Evolutionary conservation across 2,113 vertebrate species (phyloP), one percentile per base, ranked within the genome.

Genomic region (Semnornis frantzii): DNA sequence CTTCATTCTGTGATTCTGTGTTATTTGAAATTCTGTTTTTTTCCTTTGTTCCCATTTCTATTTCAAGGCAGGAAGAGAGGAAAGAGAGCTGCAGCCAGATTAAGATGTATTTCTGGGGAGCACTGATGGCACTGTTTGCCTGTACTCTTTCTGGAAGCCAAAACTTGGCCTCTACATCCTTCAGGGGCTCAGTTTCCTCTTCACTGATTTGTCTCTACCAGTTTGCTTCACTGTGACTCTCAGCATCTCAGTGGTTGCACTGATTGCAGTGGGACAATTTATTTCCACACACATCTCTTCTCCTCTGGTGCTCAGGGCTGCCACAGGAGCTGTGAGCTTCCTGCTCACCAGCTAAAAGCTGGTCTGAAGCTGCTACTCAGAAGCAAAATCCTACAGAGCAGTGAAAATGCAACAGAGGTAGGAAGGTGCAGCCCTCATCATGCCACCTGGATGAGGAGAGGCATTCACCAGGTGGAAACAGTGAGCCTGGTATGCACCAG

Each of bases 101-200:
- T 11, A 57, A 33, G 9, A 66, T 30, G 15, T 89, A 87, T 89
- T 92, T 91, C 60, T 37, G 79, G 79, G 65, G 76, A 7, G 27
- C 59, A 82, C 20, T 90, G 68, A 82, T 87, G 85, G 52, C 60
- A 60, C 71, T 76, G 21, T 79, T 93, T 64, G 50, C 80, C 78
- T 42, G 23, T 12, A 60, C 21, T 59, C 25, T 30, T 89, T 79
- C 82, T 52, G 33, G 90, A 65, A 52, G 10, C 42, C 66, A 34
- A 8, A 82, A 69, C 31, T 42, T 8, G 8, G 60, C 54, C 57
- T 31, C 46, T 63, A 1, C 12, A 28, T 72, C 48, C 83, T 86
- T 58, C 37, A 66, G 33, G 55, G 73, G 66, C 70, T 85, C 6
- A 0, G 37, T 78, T 83, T 64, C 69, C 60, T 62, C 78, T 33